These are phyloP conservation scores for Brachirus orientalis DNA, from an alignment of 2,113 vertebrate genomes.

Conservation along the genomic window DNA sequence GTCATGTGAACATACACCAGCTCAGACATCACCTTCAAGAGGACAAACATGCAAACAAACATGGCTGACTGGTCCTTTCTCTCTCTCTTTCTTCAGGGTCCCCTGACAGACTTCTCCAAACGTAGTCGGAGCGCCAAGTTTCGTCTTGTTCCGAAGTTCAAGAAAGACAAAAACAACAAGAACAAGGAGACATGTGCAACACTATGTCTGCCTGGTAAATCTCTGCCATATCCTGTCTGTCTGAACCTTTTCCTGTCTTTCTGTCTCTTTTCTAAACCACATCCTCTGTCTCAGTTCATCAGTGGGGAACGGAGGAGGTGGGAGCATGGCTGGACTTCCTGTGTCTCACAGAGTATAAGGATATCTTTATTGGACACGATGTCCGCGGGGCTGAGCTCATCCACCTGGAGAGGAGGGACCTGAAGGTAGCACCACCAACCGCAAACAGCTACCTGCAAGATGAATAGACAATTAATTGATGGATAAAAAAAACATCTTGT, in stretches of 20 bases:
- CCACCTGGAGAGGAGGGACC: slow-evolving; percentile 97
- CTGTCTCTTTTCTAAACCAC: slow-evolving; percentile 48
- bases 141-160: slow-evolving; percentile 97
- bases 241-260: neutral
- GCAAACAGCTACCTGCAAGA: neutral
- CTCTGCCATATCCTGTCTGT: neutral
- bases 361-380: slow-evolving; percentile 96
- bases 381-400: slow-evolving; percentile 95
- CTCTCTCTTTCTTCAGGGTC: slow-evolving; percentile 73
- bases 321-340: slow-evolving; percentile 96
- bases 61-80: too few species aligned
- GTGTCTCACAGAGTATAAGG: slow-evolving; percentile 96
- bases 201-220: slow-evolving; percentile 88
- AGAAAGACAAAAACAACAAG: slow-evolving; percentile 97
- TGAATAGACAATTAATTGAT: neutral
- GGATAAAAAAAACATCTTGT: too few species aligned
- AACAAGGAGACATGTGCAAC: slow-evolving; percentile 88
- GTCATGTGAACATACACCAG: too few species aligned
- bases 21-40: too few species aligned
- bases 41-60: too few species aligned
- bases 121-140: slow-evolving; percentile 92
- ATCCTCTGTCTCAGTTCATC: slow-evolving; percentile 87
- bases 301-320: slow-evolving; percentile 98
- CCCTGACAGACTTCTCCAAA: slow-evolving; percentile 89
- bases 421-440: slow-evolving; percentile 86